Evolutionary conservation across 1,140 invertebrate genomes (phyloP).

Genomic region (Hycleus cichorii): DNA sequence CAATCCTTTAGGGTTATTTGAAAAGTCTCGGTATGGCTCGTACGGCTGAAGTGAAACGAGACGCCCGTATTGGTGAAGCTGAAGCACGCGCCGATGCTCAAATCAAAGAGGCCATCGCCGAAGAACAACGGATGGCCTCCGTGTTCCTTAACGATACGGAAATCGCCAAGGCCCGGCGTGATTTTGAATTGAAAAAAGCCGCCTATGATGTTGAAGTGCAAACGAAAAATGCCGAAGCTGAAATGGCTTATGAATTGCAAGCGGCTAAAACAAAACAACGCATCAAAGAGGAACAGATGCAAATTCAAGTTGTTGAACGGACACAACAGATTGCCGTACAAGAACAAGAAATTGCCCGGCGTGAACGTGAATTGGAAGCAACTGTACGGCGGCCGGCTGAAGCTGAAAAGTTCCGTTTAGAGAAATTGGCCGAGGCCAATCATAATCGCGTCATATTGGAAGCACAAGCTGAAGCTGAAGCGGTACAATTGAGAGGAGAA

Average conservation of each 20-base stretch:
- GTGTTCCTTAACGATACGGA: constrained; percentile 90
- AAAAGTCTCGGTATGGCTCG: constrained; percentile 92
- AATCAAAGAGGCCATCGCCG: constrained; percentile 91
- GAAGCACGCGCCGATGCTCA: constrained; percentile 82
- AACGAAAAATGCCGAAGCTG: constrained; percentile 89
- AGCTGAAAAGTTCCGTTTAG: constrained; percentile 86
- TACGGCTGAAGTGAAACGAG: constrained; percentile 93
- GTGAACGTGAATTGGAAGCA: constrained; percentile 83
- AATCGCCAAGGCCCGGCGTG: constrained; percentile 90
- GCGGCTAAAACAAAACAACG: constrained; percentile 93
- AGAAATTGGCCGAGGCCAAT: constrained; percentile 91
- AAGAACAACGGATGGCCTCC: constrained; percentile 91
- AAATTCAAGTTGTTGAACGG: constrained; percentile 84
- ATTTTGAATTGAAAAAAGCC: constrained; percentile 96
- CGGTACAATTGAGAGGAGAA: constrained; percentile 67
- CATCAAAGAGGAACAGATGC: constrained; percentile 96
- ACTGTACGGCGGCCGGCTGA: constrained; percentile 86
- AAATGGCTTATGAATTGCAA: constrained; percentile 90
- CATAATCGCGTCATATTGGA: constrained; percentile 77
- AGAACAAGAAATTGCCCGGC: constrained; percentile 79
- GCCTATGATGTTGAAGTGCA: constrained; percentile 95
- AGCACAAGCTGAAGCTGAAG: constrained; percentile 92
- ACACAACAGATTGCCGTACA: constrained; percentile 87
- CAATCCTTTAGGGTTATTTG: constrained; percentile 69
- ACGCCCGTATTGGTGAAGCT: constrained; percentile 93